Conservation (phyloP, 2,797 vertebrate genomes). For the Acipenser oxyrinchus region DNA sequence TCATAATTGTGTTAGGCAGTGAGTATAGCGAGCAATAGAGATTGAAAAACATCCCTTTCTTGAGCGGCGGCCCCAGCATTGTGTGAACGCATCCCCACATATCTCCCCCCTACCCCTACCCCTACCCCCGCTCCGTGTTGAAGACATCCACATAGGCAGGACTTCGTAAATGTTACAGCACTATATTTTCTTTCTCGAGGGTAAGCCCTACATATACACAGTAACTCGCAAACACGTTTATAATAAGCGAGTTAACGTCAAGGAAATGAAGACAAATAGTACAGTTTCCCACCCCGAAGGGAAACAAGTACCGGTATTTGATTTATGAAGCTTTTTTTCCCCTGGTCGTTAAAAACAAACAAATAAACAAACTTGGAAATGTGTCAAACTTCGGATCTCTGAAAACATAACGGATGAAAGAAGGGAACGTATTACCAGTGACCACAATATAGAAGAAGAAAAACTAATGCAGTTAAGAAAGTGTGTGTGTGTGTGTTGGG, state of each 20-base stretch:
- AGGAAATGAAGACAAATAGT: constrained; percentile 35
- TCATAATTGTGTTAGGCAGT: too few species aligned
- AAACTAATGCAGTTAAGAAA: too few species aligned
- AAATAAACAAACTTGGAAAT: not conserved
- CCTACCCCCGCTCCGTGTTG: too few species aligned
- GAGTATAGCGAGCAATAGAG: too few species aligned
- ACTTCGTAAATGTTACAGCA: too few species aligned
- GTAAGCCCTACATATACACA: constrained; percentile 22
- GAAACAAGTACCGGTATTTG: not conserved
- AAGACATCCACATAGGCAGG: too few species aligned
- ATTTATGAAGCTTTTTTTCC: not conserved
- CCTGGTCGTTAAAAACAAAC: not conserved
- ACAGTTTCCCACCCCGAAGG: not conserved
- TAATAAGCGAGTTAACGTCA: constrained; percentile 42
- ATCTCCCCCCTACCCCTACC: too few species aligned
- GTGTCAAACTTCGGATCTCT: not conserved
- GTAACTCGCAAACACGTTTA: constrained; percentile 44
- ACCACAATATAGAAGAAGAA: too few species aligned
- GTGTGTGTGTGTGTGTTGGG: too few species aligned
- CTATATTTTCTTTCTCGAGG: not conserved
- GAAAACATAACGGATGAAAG: not conserved
- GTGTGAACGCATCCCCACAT: too few species aligned
- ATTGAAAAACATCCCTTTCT: too few species aligned
- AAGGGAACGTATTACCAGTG: not conserved
- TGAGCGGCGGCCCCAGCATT: too few species aligned